phyloP scores from a whole-genome alignment of 2,113 vertebrate species.

The Coryphaenoides rupestris region DNA sequence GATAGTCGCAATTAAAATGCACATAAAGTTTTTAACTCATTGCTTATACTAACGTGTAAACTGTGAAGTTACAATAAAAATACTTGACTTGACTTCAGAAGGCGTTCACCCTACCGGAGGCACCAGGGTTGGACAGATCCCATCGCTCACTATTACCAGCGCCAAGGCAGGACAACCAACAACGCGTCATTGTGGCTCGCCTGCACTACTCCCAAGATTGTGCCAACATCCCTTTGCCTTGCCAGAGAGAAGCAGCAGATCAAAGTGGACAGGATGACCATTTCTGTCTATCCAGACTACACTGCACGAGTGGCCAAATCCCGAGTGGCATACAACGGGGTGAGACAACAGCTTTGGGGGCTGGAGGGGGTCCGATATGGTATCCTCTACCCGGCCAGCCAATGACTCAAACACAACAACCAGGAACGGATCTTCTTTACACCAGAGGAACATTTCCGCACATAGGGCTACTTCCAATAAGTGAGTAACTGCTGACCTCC shows the following conservation, averaged over 20 bases:
- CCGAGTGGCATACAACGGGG: neutral
- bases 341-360: neutral
- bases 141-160: neutral
- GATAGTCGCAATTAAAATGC: no score
- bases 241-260: neutral
- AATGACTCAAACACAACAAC: neutral
- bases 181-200: neutral
- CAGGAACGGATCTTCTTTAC: neutral
- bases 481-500: no score
- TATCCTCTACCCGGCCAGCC: neutral
- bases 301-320: neutral
- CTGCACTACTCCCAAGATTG: neutral
- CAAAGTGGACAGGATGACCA: neutral
- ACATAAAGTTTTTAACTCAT: no score
- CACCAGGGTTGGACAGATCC: neutral
- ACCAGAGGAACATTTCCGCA: no score
- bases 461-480: no score
- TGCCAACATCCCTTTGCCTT: neutral
- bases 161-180: neutral
- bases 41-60: no score
- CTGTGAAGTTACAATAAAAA: no score
- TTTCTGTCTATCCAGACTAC: constrained; percentile 3
- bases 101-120: neutral
- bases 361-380: neutral
- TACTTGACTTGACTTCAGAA: neutral